phyloP scores from a whole-genome alignment of 1,140 invertebrate genomes.

The Drosophila mauritiana region DNA sequence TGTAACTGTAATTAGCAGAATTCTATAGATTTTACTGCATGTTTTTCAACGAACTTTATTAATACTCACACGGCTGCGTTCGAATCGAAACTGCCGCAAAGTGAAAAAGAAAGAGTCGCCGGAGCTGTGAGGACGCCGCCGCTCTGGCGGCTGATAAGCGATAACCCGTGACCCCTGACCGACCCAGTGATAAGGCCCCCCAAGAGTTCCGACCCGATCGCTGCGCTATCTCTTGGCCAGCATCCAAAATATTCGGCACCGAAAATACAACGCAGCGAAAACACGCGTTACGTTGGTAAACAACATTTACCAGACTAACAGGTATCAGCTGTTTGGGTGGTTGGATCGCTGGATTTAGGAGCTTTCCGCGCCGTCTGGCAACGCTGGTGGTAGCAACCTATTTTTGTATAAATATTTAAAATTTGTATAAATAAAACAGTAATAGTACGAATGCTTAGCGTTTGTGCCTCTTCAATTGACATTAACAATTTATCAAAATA shows the following conservation, averaged over 20 bases:
- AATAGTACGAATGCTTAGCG: not conserved
- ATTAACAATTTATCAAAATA: too few species aligned
- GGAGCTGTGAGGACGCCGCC: not conserved
- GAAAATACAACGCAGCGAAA: not conserved
- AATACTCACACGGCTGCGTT: conserved; percentile 20
- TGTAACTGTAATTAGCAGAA: not conserved
- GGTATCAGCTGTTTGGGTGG: not conserved
- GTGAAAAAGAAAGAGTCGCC: not conserved
- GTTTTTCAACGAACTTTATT: not conserved
- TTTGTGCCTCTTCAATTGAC: too few species aligned
- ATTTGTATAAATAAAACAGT: not conserved
- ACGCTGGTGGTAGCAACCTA: too few species aligned
- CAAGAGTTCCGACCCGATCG: conserved; percentile 4
- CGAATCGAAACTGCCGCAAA: conserved; percentile 13
- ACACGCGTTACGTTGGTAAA: conserved; percentile 13
- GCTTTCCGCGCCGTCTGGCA: conserved; percentile 4
- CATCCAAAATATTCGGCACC: conserved; percentile 6
- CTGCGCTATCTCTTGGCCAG: conserved; percentile 21
- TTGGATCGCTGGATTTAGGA: not conserved
- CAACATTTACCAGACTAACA: not conserved
- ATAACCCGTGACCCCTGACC: conserved; percentile 1
- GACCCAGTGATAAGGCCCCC: conserved; percentile 11
- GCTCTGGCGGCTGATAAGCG: conserved; percentile 3
- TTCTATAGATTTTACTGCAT: not conserved
- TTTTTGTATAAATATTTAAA: not conserved